Evolutionary conservation across 2,888 invertebrate genomes (phyloP).

Genomic region (Leptinotarsa haldemani): DNA sequence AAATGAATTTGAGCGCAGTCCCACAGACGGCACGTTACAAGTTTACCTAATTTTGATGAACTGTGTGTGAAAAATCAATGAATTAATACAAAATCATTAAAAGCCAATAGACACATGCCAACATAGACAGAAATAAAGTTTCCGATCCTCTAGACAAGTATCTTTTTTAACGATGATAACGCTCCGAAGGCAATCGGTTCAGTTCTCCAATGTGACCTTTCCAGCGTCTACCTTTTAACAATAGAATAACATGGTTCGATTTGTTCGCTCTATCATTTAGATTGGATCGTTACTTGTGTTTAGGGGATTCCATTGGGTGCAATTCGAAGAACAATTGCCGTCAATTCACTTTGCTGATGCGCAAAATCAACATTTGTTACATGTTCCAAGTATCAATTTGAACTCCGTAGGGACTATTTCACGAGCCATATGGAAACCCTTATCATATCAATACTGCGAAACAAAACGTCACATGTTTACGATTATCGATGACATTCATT

Average conservation of each 20-base stretch:
- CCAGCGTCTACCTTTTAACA: slow-evolving; percentile 2
- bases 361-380: background rate
- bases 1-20: no score
- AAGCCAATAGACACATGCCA: background rate
- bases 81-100: background rate
- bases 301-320: background rate
- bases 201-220: background rate
- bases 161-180: background rate
- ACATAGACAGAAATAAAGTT: background rate
- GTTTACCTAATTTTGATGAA: background rate
- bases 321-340: background rate
- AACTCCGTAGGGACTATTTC: background rate
- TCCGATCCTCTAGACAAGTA: background rate
- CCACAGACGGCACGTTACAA: no score
- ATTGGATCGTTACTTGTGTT: slow-evolving; percentile 2
- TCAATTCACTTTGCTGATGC: background rate
- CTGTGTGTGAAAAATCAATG: background rate
- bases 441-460: no score
- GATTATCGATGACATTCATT: no score
- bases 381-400: background rate
- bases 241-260: background rate
- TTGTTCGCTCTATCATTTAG: background rate
- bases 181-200: background rate
- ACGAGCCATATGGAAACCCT: background rate
- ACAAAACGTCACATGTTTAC: no score